phyloP scores from a whole-genome alignment of 2,113 vertebrate species.

The Lepisosteus oculatus region DNA sequence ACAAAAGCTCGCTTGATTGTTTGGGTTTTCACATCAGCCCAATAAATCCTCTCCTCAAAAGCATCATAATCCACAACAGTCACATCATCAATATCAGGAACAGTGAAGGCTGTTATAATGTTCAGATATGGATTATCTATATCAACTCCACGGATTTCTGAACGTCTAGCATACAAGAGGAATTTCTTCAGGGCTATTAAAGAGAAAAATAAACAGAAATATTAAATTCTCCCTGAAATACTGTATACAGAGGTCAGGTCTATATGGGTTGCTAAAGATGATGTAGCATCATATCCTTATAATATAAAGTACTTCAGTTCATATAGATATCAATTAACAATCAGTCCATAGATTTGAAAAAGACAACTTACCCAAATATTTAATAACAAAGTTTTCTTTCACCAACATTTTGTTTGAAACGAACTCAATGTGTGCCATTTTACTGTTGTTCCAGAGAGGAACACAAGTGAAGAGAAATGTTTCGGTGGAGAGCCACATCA shows the following conservation, averaged over 20 bases:
- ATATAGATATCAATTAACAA: too few relatives aligned
- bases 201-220: conserved; percentile 27
- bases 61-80: conserved; percentile 93
- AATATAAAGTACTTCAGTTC: too few relatives aligned
- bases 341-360: too few relatives aligned
- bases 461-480: too few relatives aligned
- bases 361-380: too few relatives aligned
- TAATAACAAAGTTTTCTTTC: too few relatives aligned
- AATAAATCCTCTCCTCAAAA: conserved; percentile 88
- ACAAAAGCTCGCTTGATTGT: conserved; percentile 94
- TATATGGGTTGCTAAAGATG: too few relatives aligned
- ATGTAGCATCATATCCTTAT: too few relatives aligned
- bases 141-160: conserved; percentile 94
- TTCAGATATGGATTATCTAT: conserved; percentile 97
- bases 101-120: conserved; percentile 93
- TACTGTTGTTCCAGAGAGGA: too few relatives aligned
- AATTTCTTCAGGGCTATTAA: conserved; percentile 85
- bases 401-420: too few relatives aligned
- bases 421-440: too few relatives aligned
- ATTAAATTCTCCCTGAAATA: conserved; percentile 14
- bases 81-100: conserved; percentile 96
- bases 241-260: background rate
- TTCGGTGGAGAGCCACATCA: too few relatives aligned
- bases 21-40: conserved; percentile 95
- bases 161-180: conserved; percentile 86